These are phyloP conservation scores for Tragelaphus eurycerus DNA, from an alignment of 2,797 vertebrate genomes.

Conservation along the genomic window DNA sequence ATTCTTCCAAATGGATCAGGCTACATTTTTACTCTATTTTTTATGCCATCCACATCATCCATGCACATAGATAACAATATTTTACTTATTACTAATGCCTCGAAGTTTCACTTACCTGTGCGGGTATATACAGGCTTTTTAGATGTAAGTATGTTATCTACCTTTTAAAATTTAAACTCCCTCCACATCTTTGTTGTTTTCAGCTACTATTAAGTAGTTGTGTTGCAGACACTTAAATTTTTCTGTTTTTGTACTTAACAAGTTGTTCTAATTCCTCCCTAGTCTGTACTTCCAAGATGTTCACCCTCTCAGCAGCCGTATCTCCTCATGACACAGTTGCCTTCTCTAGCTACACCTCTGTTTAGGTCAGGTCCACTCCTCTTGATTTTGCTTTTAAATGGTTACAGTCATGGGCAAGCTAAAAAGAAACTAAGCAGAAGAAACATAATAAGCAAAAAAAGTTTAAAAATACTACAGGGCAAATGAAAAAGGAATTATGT, in stretches of 20 bases:
- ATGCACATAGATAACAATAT: slow-evolving; percentile 97
- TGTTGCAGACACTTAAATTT: not conserved
- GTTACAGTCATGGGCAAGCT: not conserved
- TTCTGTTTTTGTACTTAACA: not conserved
- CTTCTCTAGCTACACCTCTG: not conserved
- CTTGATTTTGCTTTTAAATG: slow-evolving; percentile 35
- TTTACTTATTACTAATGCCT: slow-evolving; percentile 97
- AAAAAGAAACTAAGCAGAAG: not conserved
- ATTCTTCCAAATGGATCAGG: slow-evolving; percentile 93
- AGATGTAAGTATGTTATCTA: slow-evolving; percentile 88
- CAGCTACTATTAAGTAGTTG: not conserved
- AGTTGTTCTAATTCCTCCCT: not conserved
- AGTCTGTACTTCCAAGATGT: not conserved
- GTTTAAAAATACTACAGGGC: not conserved
- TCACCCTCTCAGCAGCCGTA: not conserved
- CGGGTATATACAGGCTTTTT: slow-evolving; percentile 98
- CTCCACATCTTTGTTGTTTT: not conserved
- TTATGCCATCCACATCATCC: slow-evolving; percentile 94
- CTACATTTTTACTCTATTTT: slow-evolving; percentile 95
- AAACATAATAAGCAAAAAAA: not conserved
- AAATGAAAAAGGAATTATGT: not conserved
- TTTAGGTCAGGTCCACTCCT: not conserved
- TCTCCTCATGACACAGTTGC: not conserved
- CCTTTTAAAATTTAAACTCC: slow-evolving; percentile 29
- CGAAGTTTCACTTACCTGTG: slow-evolving; percentile 97